These are phyloP conservation scores for Drosophila nigrodunni DNA, from an alignment of 1,140 invertebrate genomes.

Conservation along the genomic window DNA sequence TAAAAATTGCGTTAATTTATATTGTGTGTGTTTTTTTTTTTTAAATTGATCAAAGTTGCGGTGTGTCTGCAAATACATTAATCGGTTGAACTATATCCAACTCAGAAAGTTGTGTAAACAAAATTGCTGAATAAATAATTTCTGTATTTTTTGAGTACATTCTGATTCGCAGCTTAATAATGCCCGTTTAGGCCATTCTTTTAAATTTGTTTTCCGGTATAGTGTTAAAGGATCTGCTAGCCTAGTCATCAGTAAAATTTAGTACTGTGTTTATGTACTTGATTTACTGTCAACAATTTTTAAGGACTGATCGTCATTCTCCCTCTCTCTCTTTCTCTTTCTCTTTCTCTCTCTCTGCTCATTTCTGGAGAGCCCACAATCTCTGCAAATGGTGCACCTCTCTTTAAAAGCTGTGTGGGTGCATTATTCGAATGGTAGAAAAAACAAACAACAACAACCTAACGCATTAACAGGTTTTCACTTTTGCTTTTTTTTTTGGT, in stretches of 20 bases:
- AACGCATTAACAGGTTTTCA: constrained; percentile 74
- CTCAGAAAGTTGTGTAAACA: too few species aligned
- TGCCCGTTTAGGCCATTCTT: too few species aligned
- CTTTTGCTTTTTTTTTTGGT: constrained; percentile 36
- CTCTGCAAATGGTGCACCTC: constrained; percentile 8
- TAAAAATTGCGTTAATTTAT: constrained; percentile 29
- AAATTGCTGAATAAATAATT: too few species aligned
- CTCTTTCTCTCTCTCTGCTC: not conserved
- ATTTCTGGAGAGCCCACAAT: not conserved
- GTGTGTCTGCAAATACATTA: not conserved
- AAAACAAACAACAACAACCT: constrained; percentile 9
- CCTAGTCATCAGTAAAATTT: too few species aligned
- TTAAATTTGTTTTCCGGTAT: too few species aligned
- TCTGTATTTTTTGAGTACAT: too few species aligned
- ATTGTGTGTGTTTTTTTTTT: not conserved
- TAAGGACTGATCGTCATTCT: not conserved
- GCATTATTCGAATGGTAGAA: constrained; percentile 44
- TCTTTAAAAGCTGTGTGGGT: constrained; percentile 59
- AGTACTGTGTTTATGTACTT: not conserved
- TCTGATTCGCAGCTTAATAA: too few species aligned
- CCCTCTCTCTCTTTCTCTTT: not conserved
- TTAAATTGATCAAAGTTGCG: not conserved
- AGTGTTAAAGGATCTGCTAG: too few species aligned
- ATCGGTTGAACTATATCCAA: not conserved
- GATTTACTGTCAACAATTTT: constrained; percentile 6